Conservation (phyloP, 2,113 vertebrate species). For the western clawed frog (Xenopus tropicalis) region DNA sequence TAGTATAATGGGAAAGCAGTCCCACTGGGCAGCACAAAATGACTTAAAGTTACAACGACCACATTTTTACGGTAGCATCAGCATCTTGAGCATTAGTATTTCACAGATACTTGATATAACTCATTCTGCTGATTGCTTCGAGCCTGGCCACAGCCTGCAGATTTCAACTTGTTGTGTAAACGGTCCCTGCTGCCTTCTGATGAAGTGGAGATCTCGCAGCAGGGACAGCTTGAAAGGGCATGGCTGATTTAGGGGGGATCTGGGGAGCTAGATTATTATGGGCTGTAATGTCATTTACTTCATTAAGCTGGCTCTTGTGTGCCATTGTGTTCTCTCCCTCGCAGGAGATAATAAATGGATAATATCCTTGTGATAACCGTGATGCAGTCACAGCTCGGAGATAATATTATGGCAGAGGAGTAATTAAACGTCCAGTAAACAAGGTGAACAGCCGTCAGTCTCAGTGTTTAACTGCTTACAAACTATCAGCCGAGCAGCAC, state of each 20-base stretch:
- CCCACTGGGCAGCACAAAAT: not conserved
- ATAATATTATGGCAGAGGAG: slow-evolving; percentile 79
- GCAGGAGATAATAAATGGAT: slow-evolving; percentile 76
- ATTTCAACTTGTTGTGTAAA: not conserved
- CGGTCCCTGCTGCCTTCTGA: slow-evolving; percentile 3
- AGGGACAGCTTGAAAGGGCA: slow-evolving; percentile 66
- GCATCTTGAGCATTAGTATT: not conserved
- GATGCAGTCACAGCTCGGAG: slow-evolving; percentile 76
- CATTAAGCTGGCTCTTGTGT: slow-evolving; percentile 73
- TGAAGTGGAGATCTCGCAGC: slow-evolving; percentile 49
- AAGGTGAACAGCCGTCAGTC: not conserved
- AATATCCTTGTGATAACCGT: slow-evolving; percentile 73
- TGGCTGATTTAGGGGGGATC: slow-evolving; percentile 60
- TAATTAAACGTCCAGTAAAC: slow-evolving; percentile 71
- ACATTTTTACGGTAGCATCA: not conserved
- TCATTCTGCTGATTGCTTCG: slow-evolving; percentile 6
- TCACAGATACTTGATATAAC: not conserved
- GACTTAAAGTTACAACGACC: rapidly evolving
- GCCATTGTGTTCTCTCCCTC: slow-evolving; percentile 74
- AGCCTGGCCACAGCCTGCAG: slow-evolving; percentile 3
- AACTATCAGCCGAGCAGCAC: slow-evolving; percentile 50
- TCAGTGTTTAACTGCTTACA: slow-evolving; percentile 60
- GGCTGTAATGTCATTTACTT: slow-evolving; percentile 69
- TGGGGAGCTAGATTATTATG: slow-evolving; percentile 60
- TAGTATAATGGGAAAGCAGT: slow-evolving; percentile 6